phyloP scores from a whole-genome alignment of 2,888 invertebrate species.

The Hemistola chrysoprasaria region DNA sequence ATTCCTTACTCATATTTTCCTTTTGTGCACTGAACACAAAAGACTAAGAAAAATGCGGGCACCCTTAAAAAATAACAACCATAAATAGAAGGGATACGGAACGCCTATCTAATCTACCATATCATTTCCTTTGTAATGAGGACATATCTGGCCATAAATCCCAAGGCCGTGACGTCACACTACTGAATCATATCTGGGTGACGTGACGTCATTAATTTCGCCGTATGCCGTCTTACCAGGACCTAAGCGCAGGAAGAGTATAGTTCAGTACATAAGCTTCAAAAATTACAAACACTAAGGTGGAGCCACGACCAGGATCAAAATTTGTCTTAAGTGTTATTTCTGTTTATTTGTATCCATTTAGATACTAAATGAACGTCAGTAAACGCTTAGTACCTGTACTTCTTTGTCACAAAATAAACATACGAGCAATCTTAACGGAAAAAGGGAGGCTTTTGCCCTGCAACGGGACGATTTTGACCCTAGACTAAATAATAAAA shows the following conservation, averaged over 20 bases:
- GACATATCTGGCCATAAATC: conserved; percentile 47
- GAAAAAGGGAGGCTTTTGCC: no score
- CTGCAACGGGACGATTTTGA: no score
- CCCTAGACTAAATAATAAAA: no score
- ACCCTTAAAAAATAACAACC: conserved; percentile 22
- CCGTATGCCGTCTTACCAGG: conserved; percentile 36
- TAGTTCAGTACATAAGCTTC: conserved; percentile 7
- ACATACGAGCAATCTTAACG: no score
- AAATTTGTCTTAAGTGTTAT: no score
- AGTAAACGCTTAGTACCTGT: no score
- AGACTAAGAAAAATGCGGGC: conserved; percentile 16
- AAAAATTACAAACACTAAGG: background rate
- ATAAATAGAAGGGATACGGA: conserved; percentile 8
- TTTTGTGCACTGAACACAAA: conserved; percentile 12
- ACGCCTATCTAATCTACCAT: conserved; percentile 29
- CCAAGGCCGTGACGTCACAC: conserved; percentile 36
- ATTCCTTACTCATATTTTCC: background rate
- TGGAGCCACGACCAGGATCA: no score
- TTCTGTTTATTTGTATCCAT: no score
- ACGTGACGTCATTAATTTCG: conserved; percentile 60
- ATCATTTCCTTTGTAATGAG: conserved; percentile 43
- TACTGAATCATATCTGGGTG: conserved; percentile 52
- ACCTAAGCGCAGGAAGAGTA: conserved; percentile 25
- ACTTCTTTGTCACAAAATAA: no score
- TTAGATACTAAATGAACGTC: no score